phyloP scores from a whole-genome alignment of 1,140 invertebrate genomes.

The Dysdera silvatica region DNA sequence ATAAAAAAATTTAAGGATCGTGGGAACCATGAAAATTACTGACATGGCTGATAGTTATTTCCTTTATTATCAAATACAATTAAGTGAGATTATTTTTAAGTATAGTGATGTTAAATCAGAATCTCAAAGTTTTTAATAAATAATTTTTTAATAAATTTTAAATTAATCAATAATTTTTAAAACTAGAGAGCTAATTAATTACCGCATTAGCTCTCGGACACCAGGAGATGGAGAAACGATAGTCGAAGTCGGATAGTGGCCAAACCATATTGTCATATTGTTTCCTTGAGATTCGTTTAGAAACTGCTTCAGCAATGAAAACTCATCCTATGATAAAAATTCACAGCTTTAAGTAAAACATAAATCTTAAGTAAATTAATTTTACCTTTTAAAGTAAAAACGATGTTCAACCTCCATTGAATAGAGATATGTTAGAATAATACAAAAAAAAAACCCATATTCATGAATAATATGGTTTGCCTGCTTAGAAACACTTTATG shows the following conservation, averaged over 20 bases:
- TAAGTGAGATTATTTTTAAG: no score
- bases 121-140: no score
- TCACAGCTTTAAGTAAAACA: constrained; percentile 4
- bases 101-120: no score
- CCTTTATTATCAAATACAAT: background rate
- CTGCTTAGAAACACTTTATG: no score
- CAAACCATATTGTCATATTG: constrained; percentile 68
- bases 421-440: no score
- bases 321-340: constrained; percentile 46
- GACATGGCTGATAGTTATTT: background rate
- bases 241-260: constrained; percentile 86
- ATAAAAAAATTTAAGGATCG: background rate
- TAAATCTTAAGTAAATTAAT: background rate
- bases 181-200: background rate
- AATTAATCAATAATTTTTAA: no score
- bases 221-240: constrained; percentile 58
- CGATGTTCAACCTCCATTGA: no score
- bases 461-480: no score
- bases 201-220: constrained; percentile 50
- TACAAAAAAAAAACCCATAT: no score
- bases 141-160: no score
- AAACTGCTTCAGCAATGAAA: constrained; percentile 49
- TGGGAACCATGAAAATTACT: background rate
- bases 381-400: no score
- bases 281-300: constrained; percentile 45